Evolutionary conservation across 64 coral and sea anemone genomes (phyloP), one percentile per base, ranked within the genome.

Genomic region (Pachyseris speciosa): DNA sequence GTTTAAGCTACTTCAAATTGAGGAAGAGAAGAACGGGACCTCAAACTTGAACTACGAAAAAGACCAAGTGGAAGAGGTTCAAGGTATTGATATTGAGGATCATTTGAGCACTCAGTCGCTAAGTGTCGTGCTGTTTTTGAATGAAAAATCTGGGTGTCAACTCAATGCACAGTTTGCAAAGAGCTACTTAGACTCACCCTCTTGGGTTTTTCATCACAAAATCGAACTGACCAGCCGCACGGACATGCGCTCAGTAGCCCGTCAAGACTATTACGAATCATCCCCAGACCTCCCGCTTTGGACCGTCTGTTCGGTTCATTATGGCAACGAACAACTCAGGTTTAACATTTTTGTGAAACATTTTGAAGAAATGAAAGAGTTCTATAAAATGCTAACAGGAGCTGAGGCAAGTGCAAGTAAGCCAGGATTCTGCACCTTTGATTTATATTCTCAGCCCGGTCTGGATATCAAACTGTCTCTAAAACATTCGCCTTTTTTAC

Each of bases 151-250:
- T 39, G 53, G 79, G 74, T 86, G 70, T 66, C 92, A 98, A 86
- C 83, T 91, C 7, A 98, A 88, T 11, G 92, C 92, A 52, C 80
- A 66, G 74, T 83, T 88, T 37, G 92, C 95, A 29, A 94, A 51
- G 41, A 29, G 34, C 25, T 94, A 91, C 88, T 80, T 94, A 24
- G 16, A 66, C 22, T 88, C 52, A 3, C 33, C 88, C 12, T 92
- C 95, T 52, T 94, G 92, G 91, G 36, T 66, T 5, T 94, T 98
- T n/a, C 91, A 94, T 37, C 95, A 97, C 51, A 97, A 94, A 31
- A 97, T 97, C 30, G 95, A 97, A 57, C 68, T 97, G 31, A 67
- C 91, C 7, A 97, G 83, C 65, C 90, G 78, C 2, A 75, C 47
- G 41, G 80, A 90, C 64, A 42, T 97, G 63, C 87, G 78, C 30